Evolutionary conservation across 2,888 invertebrate genomes (phyloP).

Genomic region (Zele albiditarsus): DNA sequence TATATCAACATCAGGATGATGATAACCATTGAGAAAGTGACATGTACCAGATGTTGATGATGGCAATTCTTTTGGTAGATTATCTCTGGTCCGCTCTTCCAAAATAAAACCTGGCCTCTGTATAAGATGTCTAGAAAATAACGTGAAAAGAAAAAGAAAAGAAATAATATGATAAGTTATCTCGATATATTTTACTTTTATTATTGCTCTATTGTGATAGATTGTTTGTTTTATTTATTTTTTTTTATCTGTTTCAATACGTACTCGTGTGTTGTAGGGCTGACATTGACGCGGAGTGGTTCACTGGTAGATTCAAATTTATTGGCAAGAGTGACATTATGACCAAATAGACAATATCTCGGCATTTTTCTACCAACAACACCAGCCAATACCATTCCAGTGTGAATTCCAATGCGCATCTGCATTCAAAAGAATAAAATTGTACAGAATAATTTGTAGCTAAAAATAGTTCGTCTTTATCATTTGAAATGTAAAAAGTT

Average conservation of each 20-base stretch:
- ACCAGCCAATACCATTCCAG: conserved; percentile 93
- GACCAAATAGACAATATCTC: conserved; percentile 95
- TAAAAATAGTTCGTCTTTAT: too few species aligned
- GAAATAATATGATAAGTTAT: background rate
- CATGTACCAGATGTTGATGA: conserved; percentile 86
- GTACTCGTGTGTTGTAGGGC: conserved; percentile 94
- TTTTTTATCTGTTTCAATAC: conserved; percentile 60
- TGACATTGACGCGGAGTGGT: conserved; percentile 91
- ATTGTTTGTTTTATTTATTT: background rate
- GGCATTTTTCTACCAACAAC: conserved; percentile 96
- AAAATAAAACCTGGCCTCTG: conserved; percentile 85
- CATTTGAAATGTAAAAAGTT: too few species aligned
- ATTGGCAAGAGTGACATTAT: conserved; percentile 95
- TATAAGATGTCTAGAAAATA: conserved; percentile 79
- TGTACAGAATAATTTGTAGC: too few species aligned
- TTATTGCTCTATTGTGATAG: background rate
- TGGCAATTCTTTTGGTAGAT: conserved; percentile 90
- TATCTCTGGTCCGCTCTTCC: conserved; percentile 83
- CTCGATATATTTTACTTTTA: background rate
- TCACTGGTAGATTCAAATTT: conserved; percentile 97
- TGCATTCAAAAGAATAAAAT: conserved; percentile 66
- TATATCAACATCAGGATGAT: conserved; percentile 80
- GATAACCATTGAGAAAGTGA: conserved; percentile 88
- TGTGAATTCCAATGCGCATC: conserved; percentile 97
- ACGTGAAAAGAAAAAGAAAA: background rate